Conservation (phyloP, 2,888 invertebrate species). For the Noctua comes region DNA sequence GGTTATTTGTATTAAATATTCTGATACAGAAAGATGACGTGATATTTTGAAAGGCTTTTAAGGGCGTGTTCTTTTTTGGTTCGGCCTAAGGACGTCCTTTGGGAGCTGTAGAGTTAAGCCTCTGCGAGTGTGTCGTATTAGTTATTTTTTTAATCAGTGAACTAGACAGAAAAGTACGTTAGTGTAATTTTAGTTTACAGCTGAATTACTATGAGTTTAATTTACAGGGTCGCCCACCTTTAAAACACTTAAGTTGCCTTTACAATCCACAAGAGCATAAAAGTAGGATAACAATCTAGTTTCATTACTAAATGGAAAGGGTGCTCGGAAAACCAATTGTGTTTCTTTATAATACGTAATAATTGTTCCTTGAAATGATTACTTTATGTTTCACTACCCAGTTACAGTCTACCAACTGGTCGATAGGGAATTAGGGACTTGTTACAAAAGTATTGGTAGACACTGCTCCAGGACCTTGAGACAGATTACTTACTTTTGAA, state of each 20-base stretch:
- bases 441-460: background rate
- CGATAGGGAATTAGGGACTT: background rate
- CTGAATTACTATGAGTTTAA: conserved; percentile 30
- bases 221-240: conserved; percentile 22
- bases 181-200: background rate
- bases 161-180: conserved; percentile 1
- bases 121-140: conserved; percentile 10
- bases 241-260: conserved; percentile 42
- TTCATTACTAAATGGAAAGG: conserved; percentile 1
- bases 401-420: background rate
- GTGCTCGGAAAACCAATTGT: background rate
- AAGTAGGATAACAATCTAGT: background rate
- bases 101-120: conserved; percentile 7
- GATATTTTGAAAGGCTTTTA: conserved; percentile 29
- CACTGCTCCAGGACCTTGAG: background rate
- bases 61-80: conserved; percentile 35
- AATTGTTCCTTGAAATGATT: background rate
- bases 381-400: background rate
- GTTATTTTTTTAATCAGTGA: conserved; percentile 41
- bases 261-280: conserved; percentile 13
- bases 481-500: conserved; percentile 19
- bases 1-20: conserved; percentile 19
- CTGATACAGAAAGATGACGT: conserved; percentile 29
- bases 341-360: background rate
- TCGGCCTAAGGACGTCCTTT: conserved; percentile 28